Evolutionary conservation across 23 tunicate genomes (phyloP), one percentile per base, ranked within the genome.

Genomic region (Halocynthia aurantium): DNA sequence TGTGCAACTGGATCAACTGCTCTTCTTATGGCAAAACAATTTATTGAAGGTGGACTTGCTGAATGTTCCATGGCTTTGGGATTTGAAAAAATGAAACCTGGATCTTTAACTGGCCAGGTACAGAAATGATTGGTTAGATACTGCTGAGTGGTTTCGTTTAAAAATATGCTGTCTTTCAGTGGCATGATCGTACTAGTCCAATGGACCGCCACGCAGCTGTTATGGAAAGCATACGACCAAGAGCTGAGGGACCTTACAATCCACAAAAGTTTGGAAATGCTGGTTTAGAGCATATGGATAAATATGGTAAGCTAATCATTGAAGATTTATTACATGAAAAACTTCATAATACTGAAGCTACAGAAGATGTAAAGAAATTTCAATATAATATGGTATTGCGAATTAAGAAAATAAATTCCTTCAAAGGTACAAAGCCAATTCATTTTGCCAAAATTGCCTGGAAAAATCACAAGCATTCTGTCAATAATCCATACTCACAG

Each of bases 381-480:
- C 44, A 31, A 31, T 31, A 31, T 31, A 31, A 31, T 31, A 31
- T 31, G 44, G 44, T 31, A 31, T 31, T 31, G 44, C 44, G 4
- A 31, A 31, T 31, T 31, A 31, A 31, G 44, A 31, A 31, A 31
- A 31, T 31, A 31, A 1, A 31, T 67, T 13, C 50, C 22, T 74
- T 13, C 22, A 91, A n/a, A n/a, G 97, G 99, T 15, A 84, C 99
- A 17, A 88, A 88, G 62, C 96, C 87, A 53, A 85, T 72, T 31
- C 99, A 95, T 69, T 95, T 95, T 77, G 91, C 99, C 31, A 88
- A 95, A 72, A 84, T 95, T 76, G 99, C 99, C 5, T 91, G 90
- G 88, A 95, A 95, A 81, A 95, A 95, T 69, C 96, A 86, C 73
- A 82, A 85, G 53, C 99, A 95, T 82, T 86, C 99, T 7, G 86